A percentile compares a stretch with the other conserved stretches of the same genome.
phyloP scores from a whole-genome alignment of 2,797 vertebrate genomes.

The Danio kyathit region DNA sequence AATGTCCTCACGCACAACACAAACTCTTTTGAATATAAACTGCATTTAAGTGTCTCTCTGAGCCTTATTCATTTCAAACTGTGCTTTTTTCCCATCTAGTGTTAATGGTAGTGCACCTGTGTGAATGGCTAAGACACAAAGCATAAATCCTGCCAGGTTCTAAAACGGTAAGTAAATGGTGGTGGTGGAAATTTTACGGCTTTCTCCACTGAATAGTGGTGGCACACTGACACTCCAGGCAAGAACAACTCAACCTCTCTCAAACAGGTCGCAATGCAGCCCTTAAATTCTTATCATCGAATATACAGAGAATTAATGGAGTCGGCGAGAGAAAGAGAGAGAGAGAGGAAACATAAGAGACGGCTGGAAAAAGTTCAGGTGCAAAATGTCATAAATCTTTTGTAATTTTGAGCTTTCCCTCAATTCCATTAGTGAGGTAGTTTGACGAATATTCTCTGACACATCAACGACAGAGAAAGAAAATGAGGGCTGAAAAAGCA shows the following conservation, averaged over 20 bases:
- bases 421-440: conserved; percentile 40
- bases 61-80: neutral
- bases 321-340: neutral
- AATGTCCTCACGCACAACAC: neutral
- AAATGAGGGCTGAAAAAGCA: conserved; percentile 43
- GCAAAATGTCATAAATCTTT: conserved; percentile 47
- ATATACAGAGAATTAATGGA: conserved; percentile 37
- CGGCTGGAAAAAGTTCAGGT: conserved; percentile 8
- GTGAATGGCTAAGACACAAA: neutral
- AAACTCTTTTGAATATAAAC: neutral
- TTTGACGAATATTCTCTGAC: conserved; percentile 49
- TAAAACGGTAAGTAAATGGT: neutral
- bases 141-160: neutral
- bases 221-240: neutral
- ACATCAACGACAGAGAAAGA: conserved; percentile 32
- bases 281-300: conserved; percentile 17
- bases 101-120: neutral
- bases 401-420: conserved; percentile 34
- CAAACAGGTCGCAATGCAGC: neutral
- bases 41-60: neutral
- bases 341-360: neutral
- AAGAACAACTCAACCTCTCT: neutral
- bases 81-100: neutral
- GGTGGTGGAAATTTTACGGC: conserved; percentile 20
- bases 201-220: conserved; percentile 4